Evolutionary conservation across 2,797 vertebrate genomes (phyloP), one percentile per base, ranked within the genome.

Genomic region (Periophthalmus magnuspinnatus): DNA sequence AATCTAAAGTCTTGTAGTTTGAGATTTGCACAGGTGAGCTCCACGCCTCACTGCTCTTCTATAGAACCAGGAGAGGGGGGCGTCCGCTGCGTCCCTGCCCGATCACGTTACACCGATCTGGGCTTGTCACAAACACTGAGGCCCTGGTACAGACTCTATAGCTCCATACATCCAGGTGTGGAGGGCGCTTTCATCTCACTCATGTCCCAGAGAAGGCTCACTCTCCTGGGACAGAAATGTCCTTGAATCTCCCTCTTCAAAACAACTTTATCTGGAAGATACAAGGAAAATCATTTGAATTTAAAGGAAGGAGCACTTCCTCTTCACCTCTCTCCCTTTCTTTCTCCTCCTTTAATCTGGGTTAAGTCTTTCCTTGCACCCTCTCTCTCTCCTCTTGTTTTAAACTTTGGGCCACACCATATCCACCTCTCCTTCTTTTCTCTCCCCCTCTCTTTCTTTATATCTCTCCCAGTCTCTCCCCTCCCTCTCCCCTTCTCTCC

Each of bases 231-330:
- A 70, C 6, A 21, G 65, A 77, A 60, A 80, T 48, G 77, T 32
- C 84, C 82, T 79, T 83, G 64, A 87, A 86, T 81, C 65, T 45
- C 77, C 78, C 71, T 33, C 80, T 69, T 52, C 75, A 84, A 78
- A 85, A 84, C 78, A 79, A 83, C 81, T 86, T 84, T 79, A 87
- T 87, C 84, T 75, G n/a, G 70, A 79, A 64, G 71, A 41, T 6
- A 66, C 68, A 77, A 81, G 32, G 71, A 34, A 76, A 81, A 65
- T 5, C 5, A 45, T 45, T 45, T 45, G 0, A 16, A 16, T 45
- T 45, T 45, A 14, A 45, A 45, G 41, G 14, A 45, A 45, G 4
- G 13, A 45, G 3, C 38, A 7, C 47, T 48, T 47, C 17, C 47
- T 17, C 47, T 48, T 28, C 1, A 28, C 28, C 47, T 48, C 47